Evolutionary conservation across 2,888 invertebrate species (phyloP).

Genomic region (Drosophila flavopinicola): DNA sequence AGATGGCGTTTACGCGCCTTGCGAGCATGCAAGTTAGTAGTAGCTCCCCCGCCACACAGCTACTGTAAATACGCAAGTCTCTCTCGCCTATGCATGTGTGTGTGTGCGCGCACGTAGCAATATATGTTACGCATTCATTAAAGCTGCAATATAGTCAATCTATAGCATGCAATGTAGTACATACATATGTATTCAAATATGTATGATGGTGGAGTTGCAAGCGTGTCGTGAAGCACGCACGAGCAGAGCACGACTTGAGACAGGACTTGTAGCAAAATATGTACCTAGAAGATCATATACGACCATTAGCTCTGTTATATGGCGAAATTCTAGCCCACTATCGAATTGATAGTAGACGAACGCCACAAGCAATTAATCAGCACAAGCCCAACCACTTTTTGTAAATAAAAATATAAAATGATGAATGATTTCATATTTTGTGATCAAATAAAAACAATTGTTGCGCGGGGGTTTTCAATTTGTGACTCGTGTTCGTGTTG

Average conservation of each 20-base stretch:
- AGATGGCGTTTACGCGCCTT: constrained; percentile 78
- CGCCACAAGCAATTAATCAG: neutral
- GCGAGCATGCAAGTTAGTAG: constrained; percentile 72
- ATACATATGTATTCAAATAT: neutral
- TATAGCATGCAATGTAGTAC: constrained; percentile 3
- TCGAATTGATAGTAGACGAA: neutral
- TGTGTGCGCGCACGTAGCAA: constrained; percentile 5
- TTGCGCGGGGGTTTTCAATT: neutral
- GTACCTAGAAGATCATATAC: no score
- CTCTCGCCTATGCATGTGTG: neutral
- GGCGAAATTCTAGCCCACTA: neutral
- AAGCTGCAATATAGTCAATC: constrained; percentile 11
- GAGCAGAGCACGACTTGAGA: neutral
- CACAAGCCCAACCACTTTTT: no score
- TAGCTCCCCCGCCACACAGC: constrained; percentile 38
- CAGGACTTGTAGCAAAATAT: neutral
- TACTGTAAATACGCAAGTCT: constrained; percentile 33
- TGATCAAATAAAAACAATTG: no score
- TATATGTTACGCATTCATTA: constrained; percentile 47
- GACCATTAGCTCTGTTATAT: neutral
- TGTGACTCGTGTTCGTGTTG: neutral
- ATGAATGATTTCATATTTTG: no score
- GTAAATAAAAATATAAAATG: no score
- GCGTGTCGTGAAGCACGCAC: neutral
- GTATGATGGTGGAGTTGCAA: neutral